Percentiles rank a stretch among this genome's conserved stretches.
phyloP scores from a whole-genome alignment of 2,888 invertebrate genomes.

The Ormyrus thymus region DNA sequence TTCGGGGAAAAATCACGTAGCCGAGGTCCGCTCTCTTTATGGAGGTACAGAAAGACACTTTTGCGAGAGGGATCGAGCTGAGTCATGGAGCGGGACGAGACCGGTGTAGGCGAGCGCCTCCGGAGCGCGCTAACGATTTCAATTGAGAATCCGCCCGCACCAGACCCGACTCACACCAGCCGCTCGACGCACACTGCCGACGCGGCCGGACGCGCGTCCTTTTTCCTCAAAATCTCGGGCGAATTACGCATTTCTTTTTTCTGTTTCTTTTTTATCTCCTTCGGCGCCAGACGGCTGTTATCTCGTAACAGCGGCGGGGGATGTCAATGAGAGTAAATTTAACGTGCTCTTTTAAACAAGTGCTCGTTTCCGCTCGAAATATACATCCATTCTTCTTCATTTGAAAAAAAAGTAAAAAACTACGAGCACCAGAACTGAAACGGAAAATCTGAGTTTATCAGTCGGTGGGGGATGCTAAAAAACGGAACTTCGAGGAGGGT shows the following conservation, averaged over 20 bases:
- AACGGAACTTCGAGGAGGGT: too few relatives aligned
- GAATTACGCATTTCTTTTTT: neutral
- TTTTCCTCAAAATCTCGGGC: constrained; percentile 6
- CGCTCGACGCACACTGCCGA: neutral
- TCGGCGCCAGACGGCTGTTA: neutral
- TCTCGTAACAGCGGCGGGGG: neutral
- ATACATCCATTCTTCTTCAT: too few relatives aligned
- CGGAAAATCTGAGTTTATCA: too few relatives aligned
- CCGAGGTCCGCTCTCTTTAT: constrained; percentile 30
- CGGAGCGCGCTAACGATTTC: constrained; percentile 48
- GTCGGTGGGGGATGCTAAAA: too few relatives aligned
- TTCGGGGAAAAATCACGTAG: constrained; percentile 63
- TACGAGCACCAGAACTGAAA: too few relatives aligned
- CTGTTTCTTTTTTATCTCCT: constrained; percentile 10
- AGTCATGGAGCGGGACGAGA: constrained; percentile 28
- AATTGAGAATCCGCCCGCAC: constrained; percentile 48
- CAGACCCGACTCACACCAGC: neutral
- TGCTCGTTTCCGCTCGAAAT: too few relatives aligned
- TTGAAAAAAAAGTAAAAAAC: too few relatives aligned
- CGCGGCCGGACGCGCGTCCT: too few relatives aligned
- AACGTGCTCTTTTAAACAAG: too few relatives aligned
- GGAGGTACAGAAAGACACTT: constrained; percentile 20
- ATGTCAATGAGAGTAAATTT: too few relatives aligned
- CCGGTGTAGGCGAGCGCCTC: neutral
- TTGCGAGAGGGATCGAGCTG: constrained; percentile 45